Evolutionary conservation across 2,797 vertebrate genomes (phyloP), one percentile per base, ranked within the genome.

Genomic region (Melanotaenia trifasciata): DNA sequence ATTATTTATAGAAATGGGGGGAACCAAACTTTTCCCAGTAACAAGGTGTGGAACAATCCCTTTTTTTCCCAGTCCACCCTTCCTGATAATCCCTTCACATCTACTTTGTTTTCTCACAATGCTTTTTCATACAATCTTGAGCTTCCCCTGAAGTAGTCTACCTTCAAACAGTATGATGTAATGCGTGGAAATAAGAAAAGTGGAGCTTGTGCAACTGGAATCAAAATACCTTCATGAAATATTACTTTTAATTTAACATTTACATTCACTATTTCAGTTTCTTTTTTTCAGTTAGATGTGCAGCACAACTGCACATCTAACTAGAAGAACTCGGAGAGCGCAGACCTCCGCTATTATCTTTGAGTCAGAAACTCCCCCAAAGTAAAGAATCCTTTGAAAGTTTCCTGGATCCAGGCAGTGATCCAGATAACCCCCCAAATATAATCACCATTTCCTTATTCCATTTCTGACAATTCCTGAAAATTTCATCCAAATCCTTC

Each of bases 121-220:
- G 4, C 57, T 32, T 76, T 80, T 70, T 58, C 26, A 56, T 60
- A 5, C 40, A 59, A 61, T 33, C 53, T 8, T 70, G 53, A 70
- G n/a, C 68, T 62, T 69, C 16, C 67, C 10, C 59, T 62, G 47
- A 51, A 45, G 65, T 10, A 28, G n/a, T 50, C 18, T n/a, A 64
- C 54, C 67, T 65, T 78, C 74, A 75, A 58, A 83, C 54, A 0
- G 54, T 8, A 32, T 88, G 80, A 86, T 82, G 83, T 71, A 89
- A 81, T 32, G 18, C 56, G 24, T 8, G 50, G 72, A 77, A 85
- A 87, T 45, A 11, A 64, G 53, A 45, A n/a, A 65, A 38, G 62
- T 68, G 47, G 4, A 24, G 40, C 53, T 51, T 36, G 11, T 57
- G 16, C 56, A 30, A 13, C 53, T 47, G 11, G 28, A 70, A 8